Evolutionary conservation across 92 coral and sea anemone species (phyloP).

Genomic region (Palythoa caribaeorum): DNA sequence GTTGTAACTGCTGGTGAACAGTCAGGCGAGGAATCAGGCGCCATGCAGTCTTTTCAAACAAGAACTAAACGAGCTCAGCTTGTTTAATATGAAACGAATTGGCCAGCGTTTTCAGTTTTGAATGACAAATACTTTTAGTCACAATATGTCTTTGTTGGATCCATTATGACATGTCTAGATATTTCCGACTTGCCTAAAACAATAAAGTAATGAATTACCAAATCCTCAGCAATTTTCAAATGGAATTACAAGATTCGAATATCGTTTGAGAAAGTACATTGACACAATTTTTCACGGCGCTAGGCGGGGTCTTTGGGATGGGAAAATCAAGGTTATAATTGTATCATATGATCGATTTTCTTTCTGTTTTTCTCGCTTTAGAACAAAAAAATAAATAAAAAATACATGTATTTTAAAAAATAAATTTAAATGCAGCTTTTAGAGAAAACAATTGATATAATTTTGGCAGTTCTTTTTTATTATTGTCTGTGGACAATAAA

Average conservation of each 20-base stretch:
- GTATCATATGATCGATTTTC: too few species aligned
- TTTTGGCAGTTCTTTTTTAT: not conserved
- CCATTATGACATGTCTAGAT: not conserved
- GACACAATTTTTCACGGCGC: not conserved
- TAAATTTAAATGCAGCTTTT: not conserved
- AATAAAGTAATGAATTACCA: conserved; percentile 12
- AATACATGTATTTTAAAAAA: not conserved
- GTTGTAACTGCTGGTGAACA: conserved; percentile 6
- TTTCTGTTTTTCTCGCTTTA: not conserved
- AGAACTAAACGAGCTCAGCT: not conserved
- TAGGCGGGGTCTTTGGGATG: not conserved
- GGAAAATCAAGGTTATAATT: not conserved
- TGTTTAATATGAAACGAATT: not conserved
- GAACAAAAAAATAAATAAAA: not conserved
- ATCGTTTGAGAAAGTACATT: not conserved
- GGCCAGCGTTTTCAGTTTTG: not conserved
- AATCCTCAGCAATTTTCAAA: not conserved
- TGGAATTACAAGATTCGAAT: not conserved
- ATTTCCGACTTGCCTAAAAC: conserved; percentile 7
- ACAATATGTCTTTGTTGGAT: not conserved
- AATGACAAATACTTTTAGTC: not conserved
- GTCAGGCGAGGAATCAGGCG: not conserved
- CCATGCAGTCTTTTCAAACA: not conserved
- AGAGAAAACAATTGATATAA: not conserved
- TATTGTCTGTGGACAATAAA: conserved; percentile 18